Evolutionary conservation across 2,113 vertebrate genomes (phyloP), one percentile per base, ranked within the genome.

Genomic region (Thamnaconus septentrionalis): DNA sequence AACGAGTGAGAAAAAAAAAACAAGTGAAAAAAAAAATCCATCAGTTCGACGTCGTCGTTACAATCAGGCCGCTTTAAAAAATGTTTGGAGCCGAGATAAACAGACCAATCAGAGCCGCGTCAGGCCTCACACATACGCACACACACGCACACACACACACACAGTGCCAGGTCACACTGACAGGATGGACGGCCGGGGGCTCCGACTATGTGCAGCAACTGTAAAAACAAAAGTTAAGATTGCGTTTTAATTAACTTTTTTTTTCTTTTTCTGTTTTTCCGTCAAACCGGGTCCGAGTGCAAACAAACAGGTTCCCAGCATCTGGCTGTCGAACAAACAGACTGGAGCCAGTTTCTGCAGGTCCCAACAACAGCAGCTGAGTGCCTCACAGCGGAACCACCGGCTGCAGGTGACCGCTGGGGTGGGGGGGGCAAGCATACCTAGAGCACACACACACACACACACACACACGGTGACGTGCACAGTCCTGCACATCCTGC

Each of bases 261-360:
- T 31, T 31, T 31, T 31, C 18, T 31, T 31, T 31, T 31, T 31
- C 18, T 31, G 18, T 31, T 31, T 31, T 31, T 31, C 18, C 18
- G 18, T 31, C 18, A 31, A 31, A 31, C 18, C 18, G 18, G 18
- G 18, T 31, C 18, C 56, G 80, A 92, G 85, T 84, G 83, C 85
- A 89, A 92, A 91, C 88, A 91, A 93, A 93, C 85, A 75, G 76
- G 76, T 92, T 93, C 91, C 75, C 40, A 85, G 83, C 64, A 74
- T 82, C 85, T 85, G 85, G 85, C 91, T 79, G 88, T 87, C 91
- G 93, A 92, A 92, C 85, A 93, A 95, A 93, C 92, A 93, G 92
- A 90, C 88, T 84, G 82, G 50, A 83, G 67, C 66, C 85, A 91
- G 84, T 82, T 84, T 90, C 69, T 83, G 90, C 88, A 90, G 77